Evolutionary conservation across 1,140 invertebrate genomes (phyloP).

Genomic region (Cydia fagiglandana): DNA sequence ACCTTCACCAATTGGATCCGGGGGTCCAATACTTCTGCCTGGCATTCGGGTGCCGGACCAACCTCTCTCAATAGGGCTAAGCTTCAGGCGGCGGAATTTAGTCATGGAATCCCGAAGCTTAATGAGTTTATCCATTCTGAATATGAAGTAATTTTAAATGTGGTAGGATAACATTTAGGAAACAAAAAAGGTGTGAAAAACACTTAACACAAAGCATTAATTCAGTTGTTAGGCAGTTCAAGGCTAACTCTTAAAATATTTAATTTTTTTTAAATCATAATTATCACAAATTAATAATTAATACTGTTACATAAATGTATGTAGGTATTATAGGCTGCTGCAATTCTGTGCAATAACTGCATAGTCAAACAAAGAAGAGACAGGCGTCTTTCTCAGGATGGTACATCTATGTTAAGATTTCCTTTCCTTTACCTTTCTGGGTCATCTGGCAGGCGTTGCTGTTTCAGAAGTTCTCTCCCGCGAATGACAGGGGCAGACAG

Average conservation of each 20-base stretch:
- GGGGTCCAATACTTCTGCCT: constrained; percentile 92
- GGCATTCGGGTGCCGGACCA: constrained; percentile 91
- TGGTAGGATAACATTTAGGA: constrained; percentile 12
- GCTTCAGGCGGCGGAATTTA: constrained; percentile 80
- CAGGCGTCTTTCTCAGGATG: too few species aligned
- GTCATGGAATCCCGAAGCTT: constrained; percentile 87
- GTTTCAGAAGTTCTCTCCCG: constrained; percentile 87
- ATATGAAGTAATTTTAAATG: constrained; percentile 20
- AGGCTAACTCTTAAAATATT: too few species aligned
- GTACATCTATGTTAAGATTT: too few species aligned
- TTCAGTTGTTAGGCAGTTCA: too few species aligned
- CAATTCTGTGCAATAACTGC: too few species aligned
- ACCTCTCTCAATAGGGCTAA: constrained; percentile 91
- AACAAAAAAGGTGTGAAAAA: too few species aligned
- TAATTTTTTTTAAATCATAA: too few species aligned
- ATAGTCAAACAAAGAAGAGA: too few species aligned
- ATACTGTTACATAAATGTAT: too few species aligned
- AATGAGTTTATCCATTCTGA: constrained; percentile 83
- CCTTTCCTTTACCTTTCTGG: constrained; percentile 78
- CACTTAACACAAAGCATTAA: too few species aligned
- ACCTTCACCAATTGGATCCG: constrained; percentile 90
- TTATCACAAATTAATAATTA: too few species aligned
- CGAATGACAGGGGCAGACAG: constrained; percentile 90
- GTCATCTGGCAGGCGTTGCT: constrained; percentile 85
- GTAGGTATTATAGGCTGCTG: too few species aligned